phyloP scores from a whole-genome alignment of 1,140 invertebrate genomes.

The Brachionus plicatilis region DNA sequence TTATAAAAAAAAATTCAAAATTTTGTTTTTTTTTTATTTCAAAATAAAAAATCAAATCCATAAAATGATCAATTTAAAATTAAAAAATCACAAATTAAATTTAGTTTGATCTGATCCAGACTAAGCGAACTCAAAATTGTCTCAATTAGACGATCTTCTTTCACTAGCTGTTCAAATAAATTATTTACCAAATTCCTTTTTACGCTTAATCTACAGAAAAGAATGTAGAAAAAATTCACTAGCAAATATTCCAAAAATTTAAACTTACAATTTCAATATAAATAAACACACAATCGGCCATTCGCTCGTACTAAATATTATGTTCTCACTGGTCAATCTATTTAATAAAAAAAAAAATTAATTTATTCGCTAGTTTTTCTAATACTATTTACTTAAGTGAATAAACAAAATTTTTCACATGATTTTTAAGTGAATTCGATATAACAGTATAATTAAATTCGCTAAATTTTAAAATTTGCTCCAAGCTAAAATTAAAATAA shows the following conservation, averaged over 20 bases:
- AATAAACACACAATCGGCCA: conserved; percentile 47
- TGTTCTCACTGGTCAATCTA: conserved; percentile 47
- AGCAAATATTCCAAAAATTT: background rate
- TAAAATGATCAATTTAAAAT: background rate
- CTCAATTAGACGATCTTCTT: background rate
- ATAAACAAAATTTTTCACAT: conserved; percentile 25
- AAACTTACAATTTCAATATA: conserved; percentile 49
- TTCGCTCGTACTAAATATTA: conserved; percentile 47
- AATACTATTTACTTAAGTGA: conserved; percentile 15
- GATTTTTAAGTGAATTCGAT: background rate
- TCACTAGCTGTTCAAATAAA: background rate
- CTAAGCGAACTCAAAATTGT: conserved; percentile 8
- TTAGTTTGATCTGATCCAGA: conserved; percentile 1
- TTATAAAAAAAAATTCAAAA: background rate
- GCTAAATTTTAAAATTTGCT: background rate
- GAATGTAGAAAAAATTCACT: background rate
- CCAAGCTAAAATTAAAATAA: background rate
- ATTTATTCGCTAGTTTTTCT: background rate
- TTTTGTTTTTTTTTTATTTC: background rate
- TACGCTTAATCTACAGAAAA: background rate
- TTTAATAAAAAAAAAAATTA: background rate
- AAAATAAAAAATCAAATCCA: background rate
- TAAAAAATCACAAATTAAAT: conserved; percentile 21
- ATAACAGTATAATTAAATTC: background rate
- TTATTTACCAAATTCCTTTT: conserved; percentile 4